Base-by-base conservation (phyloP, 2,888 invertebrate genomes). In the Adela reaumurella region DNA sequence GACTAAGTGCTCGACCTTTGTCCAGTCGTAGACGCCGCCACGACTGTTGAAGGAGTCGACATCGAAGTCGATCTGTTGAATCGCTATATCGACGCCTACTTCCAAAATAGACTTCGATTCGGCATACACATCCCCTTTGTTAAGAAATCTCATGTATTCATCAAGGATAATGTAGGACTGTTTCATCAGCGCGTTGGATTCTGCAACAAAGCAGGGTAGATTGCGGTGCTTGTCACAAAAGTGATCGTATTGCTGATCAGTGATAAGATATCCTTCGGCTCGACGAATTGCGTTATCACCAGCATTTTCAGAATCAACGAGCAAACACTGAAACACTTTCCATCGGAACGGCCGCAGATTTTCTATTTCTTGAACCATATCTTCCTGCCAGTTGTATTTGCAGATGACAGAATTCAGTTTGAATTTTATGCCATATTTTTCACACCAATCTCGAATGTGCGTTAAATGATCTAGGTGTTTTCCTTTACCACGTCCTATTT, bases 11-110 rank as follows among this genome's bases (percentile, higher is more conserved):
- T 60, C 60, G 56, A 61, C 60, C 55, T 71, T 78, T 19, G 70
- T 71, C 81, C 80, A 81, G 35, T 65, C 67, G 54, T 80, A 81
- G 48, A 74, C 60, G 1, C 81, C 81, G 8, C 80, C 80, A 16
- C 81, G 59, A 57, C 71, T 69, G 48, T 67, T 64, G 54, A 81
- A 81, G 71, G 76, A 74, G 1, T 53, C 60, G 53, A 77, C 78
- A 52, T 81, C 79, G 55, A 80, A 81, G 18, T 78, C 80, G 45
- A 76, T 73, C 54, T 66, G 65, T 28, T 62, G 56, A 19, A 81
- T 56, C 1, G 77, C 79, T 49, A 70, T 65, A 11, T 56, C 52
- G 29, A 68, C 77, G 2, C 78, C 78, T 5, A 79, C 65, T 42
- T 42, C 70, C 71, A 48, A 63, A 62, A 46, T 68, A 56, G 47